Evolutionary conservation across 2,113 vertebrate species (phyloP), one percentile per base, ranked within the genome.

Genomic region (Tiliqua scincoides): DNA sequence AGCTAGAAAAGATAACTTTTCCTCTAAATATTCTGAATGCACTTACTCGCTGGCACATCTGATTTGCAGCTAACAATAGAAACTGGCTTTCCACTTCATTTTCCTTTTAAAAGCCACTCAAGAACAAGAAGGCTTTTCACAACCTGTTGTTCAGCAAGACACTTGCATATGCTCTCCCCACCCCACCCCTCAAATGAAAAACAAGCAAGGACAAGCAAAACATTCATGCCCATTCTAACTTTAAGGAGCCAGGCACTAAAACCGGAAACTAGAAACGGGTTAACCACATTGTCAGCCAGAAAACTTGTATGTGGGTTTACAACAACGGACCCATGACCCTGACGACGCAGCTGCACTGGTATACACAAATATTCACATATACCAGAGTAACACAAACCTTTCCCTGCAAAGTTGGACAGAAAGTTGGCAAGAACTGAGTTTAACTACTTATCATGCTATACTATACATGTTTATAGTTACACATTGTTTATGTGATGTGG

Each of bases 31-130:
- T 87, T 43, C 43, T 83, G 30, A 63, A 62, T 77, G 76, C 27
- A 0, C 68, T 80, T 81, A 3, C 75, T 89, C 52, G 1, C 80
- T 68, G 57, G 72, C 6, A 18, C 48, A 54, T 57, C 59, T 57
- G 75, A 54, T 78, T 54, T 25, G 62, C 54, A 65, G n/a, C 7
- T 78, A 4, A 87, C 70, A 83, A 79, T 61, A 52, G 86, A 0
- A 86, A 82, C 74, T 37, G 73, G 85, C 78, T 57, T 63, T 57
- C 68, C 88, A 72, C 52, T 89, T 14, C 70, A 89, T n/a, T 71
- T 89, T 79, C 25, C 5, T 72, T 89, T 89, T 79, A 57, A 2
- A 4, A 68, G 21, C 10, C 88, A 74, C 14, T 65, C 37, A 80
- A 73, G 70, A 82, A 17, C 2, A 89, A 82, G 80, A 83, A 83